These are phyloP conservation scores for Tromatobia lineatoria DNA, from an alignment of 2,888 invertebrate genomes.

Conservation along the genomic window DNA sequence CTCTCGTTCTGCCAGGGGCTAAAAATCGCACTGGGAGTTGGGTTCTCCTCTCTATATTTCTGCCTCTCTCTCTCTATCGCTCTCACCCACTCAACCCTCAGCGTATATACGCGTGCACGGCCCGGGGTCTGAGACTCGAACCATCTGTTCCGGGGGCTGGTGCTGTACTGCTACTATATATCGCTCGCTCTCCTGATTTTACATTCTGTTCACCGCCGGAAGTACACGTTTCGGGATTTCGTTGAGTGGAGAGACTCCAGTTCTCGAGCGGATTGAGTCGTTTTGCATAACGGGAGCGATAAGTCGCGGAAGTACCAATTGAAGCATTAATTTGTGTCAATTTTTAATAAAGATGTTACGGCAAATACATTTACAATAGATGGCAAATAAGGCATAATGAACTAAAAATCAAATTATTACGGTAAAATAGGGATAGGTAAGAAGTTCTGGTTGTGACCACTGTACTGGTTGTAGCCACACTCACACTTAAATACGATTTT, in stretches of 20 bases:
- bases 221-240: conserved; percentile 75
- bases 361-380: neutral
- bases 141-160: conserved; percentile 81
- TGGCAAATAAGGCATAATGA: too few relatives aligned
- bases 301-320: conserved; percentile 11
- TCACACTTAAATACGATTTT: too few relatives aligned
- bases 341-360: neutral
- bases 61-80: conserved; percentile 44
- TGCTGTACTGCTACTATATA: conserved; percentile 44
- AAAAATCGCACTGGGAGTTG: conserved; percentile 83
- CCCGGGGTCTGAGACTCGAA: conserved; percentile 83
- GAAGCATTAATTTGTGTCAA: conserved; percentile 8
- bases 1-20: conserved; percentile 79
- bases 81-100: conserved; percentile 50
- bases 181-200: conserved; percentile 78
- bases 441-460: too few relatives aligned
- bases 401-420: too few relatives aligned
- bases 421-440: too few relatives aligned
- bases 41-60: conserved; percentile 61
- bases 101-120: conserved; percentile 75
- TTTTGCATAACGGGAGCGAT: conserved; percentile 25
- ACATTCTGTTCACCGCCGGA: conserved; percentile 72
- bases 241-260: conserved; percentile 31
- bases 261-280: conserved; percentile 14
- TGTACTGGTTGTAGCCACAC: too few relatives aligned